Evolutionary conservation across 2,797 vertebrate genomes (phyloP), one percentile per base, ranked within the genome.

Genomic region (Pseudochaenichthys georgianus): DNA sequence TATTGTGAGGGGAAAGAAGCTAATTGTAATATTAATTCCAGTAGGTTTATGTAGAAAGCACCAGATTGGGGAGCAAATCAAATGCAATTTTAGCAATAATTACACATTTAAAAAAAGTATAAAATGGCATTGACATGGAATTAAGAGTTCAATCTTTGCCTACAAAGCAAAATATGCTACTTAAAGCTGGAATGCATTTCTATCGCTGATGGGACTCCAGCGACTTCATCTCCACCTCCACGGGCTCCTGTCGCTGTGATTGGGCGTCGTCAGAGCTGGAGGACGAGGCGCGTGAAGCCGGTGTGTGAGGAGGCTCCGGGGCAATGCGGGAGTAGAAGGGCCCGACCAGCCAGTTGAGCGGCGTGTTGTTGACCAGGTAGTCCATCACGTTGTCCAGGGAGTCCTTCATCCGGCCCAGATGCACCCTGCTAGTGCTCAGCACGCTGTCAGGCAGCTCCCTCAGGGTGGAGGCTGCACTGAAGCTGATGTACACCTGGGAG

Each of bases 291-390:
- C 3, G 47, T 2, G 45, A 57, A 6, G 13, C 16, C 2, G 28
- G 42, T 0, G 9, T 1, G 4, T 3, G 80, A 73, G 19, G 13
- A 0, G 3, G 1, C 19, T 61, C 13, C 0, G 60, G 45, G 3
- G 23, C 74, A 77, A 95, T 55, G 15, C 92, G 93, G 9, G 95
- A 95, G 93, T 97, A 97, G 95, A 99, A 99, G n/a, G 98, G 98
- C 88, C 98, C 98, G 76, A 99, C 97, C 92, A 99, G 95, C 98
- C 98, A 99, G 93, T 98, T 98, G 87, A 99, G 96, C 0, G 97
- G 97, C 0, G 97, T 99, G 95, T 99, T 99, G 92, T 99, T 99
- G 92, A 99, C 92, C 92, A 99, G 87, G 83, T 99, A 98, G 92
- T 99, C 97, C 96, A 98, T 96, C 91, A 99, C 86, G 28, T 94